phyloP scores from a whole-genome alignment of 1,140 invertebrate species.

The Paramacrobiotus metropolitanus region DNA sequence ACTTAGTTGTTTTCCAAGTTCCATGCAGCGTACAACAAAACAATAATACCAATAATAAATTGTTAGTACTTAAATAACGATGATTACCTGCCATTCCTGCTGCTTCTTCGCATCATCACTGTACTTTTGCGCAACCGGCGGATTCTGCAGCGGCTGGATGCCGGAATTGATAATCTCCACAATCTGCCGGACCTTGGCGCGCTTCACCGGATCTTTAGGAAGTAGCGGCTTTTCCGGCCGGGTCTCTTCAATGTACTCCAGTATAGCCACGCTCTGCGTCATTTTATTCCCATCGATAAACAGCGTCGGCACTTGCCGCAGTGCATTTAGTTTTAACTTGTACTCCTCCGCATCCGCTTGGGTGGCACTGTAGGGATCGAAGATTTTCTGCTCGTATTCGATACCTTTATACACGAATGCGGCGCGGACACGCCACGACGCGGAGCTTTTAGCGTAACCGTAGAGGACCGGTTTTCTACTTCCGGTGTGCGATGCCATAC shows the following conservation, averaged over 20 bases:
- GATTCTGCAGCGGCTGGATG: constrained; percentile 85
- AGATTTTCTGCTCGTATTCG: constrained; percentile 74
- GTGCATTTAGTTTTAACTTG: constrained; percentile 42
- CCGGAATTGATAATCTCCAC: constrained; percentile 61
- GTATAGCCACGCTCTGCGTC: constrained; percentile 72
- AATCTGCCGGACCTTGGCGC: constrained; percentile 53
- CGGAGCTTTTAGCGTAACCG: constrained; percentile 23
- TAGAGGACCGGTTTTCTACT: no score
- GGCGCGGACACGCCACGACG: constrained; percentile 23
- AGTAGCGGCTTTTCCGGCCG: constrained; percentile 44
- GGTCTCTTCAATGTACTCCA: constrained; percentile 81
- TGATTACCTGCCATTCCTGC: constrained; percentile 38
- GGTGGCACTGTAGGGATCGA: constrained; percentile 59
- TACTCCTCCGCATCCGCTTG: not conserved
- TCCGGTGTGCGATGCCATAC: no score
- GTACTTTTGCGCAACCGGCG: constrained; percentile 49
- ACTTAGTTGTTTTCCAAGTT: no score
- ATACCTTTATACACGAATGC: constrained; percentile 78
- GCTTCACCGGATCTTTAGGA: constrained; percentile 55
- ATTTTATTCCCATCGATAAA: constrained; percentile 57
- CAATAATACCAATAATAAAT: no score
- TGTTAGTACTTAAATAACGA: no score
- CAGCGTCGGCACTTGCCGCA: constrained; percentile 73
- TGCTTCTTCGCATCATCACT: constrained; percentile 25
- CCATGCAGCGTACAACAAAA: no score